Conservation (phyloP, 2,888 invertebrate species). For the Ypsolopha sequella region DNA sequence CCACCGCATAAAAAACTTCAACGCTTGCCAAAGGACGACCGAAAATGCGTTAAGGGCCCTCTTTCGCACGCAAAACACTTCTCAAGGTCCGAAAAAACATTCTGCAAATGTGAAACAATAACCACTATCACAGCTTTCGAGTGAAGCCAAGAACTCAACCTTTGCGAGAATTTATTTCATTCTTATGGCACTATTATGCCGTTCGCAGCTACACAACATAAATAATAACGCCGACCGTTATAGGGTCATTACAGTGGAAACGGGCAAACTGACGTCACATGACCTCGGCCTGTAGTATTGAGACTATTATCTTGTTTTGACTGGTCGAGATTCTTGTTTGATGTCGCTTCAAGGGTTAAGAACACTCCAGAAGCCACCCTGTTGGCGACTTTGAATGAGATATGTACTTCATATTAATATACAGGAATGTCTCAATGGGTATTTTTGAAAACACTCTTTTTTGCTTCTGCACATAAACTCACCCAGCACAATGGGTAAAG, state of each 20-base stretch:
- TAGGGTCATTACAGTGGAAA: constrained; percentile 61
- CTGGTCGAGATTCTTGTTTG: constrained; percentile 9
- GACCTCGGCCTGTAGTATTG: constrained; percentile 20
- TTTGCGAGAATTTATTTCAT: constrained; percentile 63
- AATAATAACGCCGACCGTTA: constrained; percentile 66
- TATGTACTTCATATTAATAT: too few relatives aligned
- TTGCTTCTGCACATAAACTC: too few relatives aligned
- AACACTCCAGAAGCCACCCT: too few relatives aligned
- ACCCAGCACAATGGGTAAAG: too few relatives aligned
- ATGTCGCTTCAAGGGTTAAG: neutral
- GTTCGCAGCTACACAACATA: constrained; percentile 67
- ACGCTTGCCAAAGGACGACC: neutral
- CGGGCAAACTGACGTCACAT: constrained; percentile 45
- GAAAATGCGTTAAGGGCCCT: neutral
- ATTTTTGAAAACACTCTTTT: too few relatives aligned
- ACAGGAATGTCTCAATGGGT: too few relatives aligned
- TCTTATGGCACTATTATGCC: constrained; percentile 67
- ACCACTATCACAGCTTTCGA: constrained; percentile 53
- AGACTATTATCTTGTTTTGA: constrained; percentile 21
- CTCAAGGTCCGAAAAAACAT: constrained; percentile 27
- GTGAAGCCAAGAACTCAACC: constrained; percentile 56
- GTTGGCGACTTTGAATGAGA: too few relatives aligned
- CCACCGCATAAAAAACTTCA: neutral
- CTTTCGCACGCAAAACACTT: constrained; percentile 33
- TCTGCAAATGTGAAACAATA: constrained; percentile 55